A percentile compares a stretch with the other conserved stretches of the same genome.
Evolutionary conservation across 1,140 invertebrate species (phyloP).

Genomic region (Acromyrmex echinatior): DNA sequence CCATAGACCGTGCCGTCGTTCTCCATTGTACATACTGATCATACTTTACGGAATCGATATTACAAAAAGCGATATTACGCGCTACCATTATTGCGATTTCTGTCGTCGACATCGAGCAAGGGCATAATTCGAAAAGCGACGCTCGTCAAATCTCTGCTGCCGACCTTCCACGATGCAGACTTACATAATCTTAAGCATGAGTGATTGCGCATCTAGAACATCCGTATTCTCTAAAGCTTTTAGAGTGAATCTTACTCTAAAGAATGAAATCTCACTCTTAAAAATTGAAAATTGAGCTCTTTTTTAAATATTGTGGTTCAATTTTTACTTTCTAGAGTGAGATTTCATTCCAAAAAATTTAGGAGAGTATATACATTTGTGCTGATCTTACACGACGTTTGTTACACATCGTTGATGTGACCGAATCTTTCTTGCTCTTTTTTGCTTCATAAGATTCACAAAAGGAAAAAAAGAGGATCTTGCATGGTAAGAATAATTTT

Average conservation of each 20-base stretch:
- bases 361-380: too few species aligned
- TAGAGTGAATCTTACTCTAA: neutral
- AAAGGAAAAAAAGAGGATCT: neutral
- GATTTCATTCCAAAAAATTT: too few species aligned
- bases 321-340: too few species aligned
- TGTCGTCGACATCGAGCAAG: neutral
- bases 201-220: neutral
- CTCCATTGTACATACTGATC: slow-evolving; percentile 5
- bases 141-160: neutral
- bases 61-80: slow-evolving; percentile 60
- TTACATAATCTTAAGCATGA: slow-evolving; percentile 30
- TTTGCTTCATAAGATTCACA: neutral
- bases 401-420: neutral
- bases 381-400: neutral
- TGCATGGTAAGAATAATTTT: too few species aligned
- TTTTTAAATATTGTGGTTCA: too few species aligned
- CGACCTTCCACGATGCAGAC: neutral
- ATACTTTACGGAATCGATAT: slow-evolving; percentile 59
- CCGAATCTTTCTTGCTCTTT: neutral
- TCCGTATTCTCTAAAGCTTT: neutral
- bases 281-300: too few species aligned
- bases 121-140: neutral
- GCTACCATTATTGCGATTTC: slow-evolving; percentile 54
- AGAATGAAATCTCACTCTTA: too few species aligned
- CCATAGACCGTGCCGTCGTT: slow-evolving; percentile 61